Percentiles rank a stretch among this genome's conserved stretches.
These are phyloP conservation scores for Gadus macrocephalus DNA, from an alignment of 2,113 vertebrate genomes.

Conservation along the genomic window DNA sequence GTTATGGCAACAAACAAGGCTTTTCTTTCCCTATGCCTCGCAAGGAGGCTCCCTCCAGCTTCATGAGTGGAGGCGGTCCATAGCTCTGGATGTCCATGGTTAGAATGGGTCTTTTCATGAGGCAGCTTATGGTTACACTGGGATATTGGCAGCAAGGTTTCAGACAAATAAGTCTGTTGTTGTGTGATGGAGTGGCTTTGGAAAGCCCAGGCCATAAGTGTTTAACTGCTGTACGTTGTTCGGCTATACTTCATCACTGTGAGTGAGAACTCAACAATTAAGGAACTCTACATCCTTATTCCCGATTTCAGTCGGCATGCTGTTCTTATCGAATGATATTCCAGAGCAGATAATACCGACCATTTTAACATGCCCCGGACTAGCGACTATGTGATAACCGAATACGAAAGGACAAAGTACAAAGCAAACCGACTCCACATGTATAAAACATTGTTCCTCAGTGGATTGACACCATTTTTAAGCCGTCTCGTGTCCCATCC, in stretches of 20 bases:
- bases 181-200: slow-evolving; percentile 17
- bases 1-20: slow-evolving; percentile 52
- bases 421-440: no score
- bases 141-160: slow-evolving; percentile 19
- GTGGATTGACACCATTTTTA: no score
- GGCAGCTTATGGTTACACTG: slow-evolving; percentile 11
- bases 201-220: background rate
- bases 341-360: no score
- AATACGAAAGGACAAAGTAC: no score
- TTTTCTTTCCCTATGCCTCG: slow-evolving; percentile 35
- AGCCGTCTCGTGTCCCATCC: no score
- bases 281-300: no score
- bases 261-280: no score
- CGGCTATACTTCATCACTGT: background rate
- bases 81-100: slow-evolving; percentile 27
- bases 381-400: no score
- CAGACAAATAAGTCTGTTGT: background rate
- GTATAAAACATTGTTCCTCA: no score
- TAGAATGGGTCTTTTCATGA: slow-evolving; percentile 18
- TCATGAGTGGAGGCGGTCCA: slow-evolving; percentile 29
- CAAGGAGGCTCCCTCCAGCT: slow-evolving; percentile 36
- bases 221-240: background rate
- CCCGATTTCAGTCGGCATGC: no score
- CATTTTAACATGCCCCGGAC: no score
- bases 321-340: no score